A percentile compares a stretch with the other conserved stretches of the same genome.
These are phyloP conservation scores for Anoplophora glabripennis DNA, from an alignment of 1,140 invertebrate genomes.

Conservation along the genomic window DNA sequence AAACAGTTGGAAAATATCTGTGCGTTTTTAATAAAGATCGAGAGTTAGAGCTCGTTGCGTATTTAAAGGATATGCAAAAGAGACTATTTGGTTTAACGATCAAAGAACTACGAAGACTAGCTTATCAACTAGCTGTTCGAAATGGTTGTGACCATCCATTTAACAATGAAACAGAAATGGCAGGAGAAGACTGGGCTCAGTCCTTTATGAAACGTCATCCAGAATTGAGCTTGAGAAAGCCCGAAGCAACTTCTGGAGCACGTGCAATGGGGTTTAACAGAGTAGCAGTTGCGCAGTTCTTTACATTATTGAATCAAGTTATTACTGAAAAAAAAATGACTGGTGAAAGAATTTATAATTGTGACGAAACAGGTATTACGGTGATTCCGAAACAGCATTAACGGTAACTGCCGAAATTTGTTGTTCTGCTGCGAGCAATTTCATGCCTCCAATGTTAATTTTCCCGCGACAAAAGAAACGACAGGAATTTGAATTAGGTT, in stretches of 20 bases:
- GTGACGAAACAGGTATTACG: conserved; percentile 20
- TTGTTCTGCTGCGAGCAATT: conserved; percentile 25
- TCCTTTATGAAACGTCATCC: conserved; percentile 43
- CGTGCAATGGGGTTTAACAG: conserved; percentile 37
- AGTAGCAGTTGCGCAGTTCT: conserved; percentile 31
- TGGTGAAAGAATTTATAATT: conserved; percentile 11
- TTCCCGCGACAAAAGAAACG: conserved; percentile 29
- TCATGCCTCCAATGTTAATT: conserved; percentile 40
- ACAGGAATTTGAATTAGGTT: conserved; percentile 25
- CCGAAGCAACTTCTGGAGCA: conserved; percentile 38
- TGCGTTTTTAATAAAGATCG: conserved; percentile 12
- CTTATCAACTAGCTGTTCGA: conserved; percentile 33
- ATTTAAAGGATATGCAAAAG: conserved; percentile 36
- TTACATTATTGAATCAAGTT: neutral
- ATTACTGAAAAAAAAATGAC: no score
- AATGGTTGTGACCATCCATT: conserved; percentile 32
- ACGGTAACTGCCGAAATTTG: conserved; percentile 11
- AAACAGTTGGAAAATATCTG: no score
- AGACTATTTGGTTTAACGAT: conserved; percentile 33
- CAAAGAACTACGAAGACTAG: conserved; percentile 24
- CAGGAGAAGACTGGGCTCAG: conserved; percentile 22
- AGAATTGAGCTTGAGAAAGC: conserved; percentile 36
- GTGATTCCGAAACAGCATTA: neutral
- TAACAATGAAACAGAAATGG: conserved; percentile 7
- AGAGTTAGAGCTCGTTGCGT: conserved; percentile 33